Conservation (phyloP, 1,140 invertebrate genomes). For the Lamellibrachia luymesi region DNA sequence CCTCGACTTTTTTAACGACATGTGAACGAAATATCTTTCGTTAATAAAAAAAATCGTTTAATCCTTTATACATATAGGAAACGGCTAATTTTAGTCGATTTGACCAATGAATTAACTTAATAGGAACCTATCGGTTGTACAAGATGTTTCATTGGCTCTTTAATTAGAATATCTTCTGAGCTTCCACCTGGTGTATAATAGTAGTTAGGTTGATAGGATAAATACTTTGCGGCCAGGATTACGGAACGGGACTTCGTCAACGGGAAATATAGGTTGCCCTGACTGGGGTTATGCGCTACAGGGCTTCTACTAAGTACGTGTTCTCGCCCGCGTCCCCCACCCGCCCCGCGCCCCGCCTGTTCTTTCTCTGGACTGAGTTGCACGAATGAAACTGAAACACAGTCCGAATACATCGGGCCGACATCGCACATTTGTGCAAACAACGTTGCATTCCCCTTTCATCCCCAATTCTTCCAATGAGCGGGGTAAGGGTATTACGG, state of each 20-base stretch:
- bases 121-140: no score
- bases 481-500: background rate
- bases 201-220: background rate
- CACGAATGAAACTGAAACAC: background rate
- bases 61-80: background rate
- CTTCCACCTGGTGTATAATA: no score
- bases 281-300: background rate
- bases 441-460: background rate
- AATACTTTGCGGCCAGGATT: background rate
- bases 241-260: background rate
- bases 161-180: no score
- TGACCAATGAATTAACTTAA: background rate
- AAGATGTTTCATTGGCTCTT: no score
- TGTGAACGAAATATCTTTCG: background rate
- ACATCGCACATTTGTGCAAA: background rate
- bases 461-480: background rate
- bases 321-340: background rate
- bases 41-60: background rate
- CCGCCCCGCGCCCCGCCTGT: background rate
- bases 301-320: background rate
- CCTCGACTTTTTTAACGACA: background rate
- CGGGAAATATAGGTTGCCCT: background rate
- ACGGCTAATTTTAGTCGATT: background rate
- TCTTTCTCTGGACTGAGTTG: background rate
- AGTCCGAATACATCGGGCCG: background rate